phyloP scores from a whole-genome alignment of 2,797 vertebrate genomes.

The Hippopotamyrus pictus region DNA sequence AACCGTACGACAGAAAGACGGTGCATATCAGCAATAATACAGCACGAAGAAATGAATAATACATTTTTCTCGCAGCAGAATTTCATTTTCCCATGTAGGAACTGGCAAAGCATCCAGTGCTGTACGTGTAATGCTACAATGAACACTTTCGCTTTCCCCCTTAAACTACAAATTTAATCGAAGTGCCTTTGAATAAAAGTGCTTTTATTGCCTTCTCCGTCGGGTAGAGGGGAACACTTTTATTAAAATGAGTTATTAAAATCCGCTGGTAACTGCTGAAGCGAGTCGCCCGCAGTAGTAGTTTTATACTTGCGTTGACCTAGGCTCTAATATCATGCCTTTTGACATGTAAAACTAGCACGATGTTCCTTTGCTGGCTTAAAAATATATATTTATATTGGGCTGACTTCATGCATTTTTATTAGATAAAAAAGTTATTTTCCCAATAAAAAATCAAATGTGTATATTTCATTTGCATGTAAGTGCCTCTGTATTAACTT shows the following conservation, averaged over 20 bases:
- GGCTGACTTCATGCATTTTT: background rate
- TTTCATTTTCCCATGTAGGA: background rate
- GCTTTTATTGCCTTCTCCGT: background rate
- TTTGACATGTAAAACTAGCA: slow-evolving; percentile 4
- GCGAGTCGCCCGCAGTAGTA: background rate
- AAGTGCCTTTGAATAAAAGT: background rate
- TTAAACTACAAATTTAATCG: slow-evolving; percentile 4
- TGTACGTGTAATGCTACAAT: background rate
- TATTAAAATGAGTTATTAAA: slow-evolving; percentile 11
- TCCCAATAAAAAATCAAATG: background rate
- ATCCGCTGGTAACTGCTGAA: background rate
- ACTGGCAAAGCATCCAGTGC: background rate
- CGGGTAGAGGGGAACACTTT: background rate
- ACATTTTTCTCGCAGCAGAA: background rate
- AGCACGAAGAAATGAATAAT: background rate
- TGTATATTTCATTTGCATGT: background rate
- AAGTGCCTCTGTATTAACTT: background rate
- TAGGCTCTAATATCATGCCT: slow-evolving; percentile 11
- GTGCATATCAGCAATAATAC: background rate
- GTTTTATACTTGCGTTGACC: background rate
- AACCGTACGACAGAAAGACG: background rate
- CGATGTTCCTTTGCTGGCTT: background rate
- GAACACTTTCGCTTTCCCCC: background rate
- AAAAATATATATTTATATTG: background rate
- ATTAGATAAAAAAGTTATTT: background rate